Base-by-base conservation (phyloP, 2,888 invertebrate species). In the Thera britannica region DNA sequence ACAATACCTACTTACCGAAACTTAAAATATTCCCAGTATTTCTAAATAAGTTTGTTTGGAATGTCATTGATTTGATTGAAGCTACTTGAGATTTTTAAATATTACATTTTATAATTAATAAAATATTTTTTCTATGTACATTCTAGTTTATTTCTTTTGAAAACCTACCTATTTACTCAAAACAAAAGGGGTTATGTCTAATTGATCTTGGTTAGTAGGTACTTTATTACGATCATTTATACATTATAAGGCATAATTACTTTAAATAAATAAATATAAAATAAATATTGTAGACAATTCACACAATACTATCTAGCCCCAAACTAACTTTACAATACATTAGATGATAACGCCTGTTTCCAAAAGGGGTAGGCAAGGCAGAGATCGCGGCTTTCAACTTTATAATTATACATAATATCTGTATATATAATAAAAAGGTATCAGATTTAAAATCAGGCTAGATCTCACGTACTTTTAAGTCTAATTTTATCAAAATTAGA, bases 401-500 rank as follows among this genome's bases (percentile, higher is more conserved):
- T 46, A 46, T 2, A 2, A 46, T 9, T 34, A 52, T 23, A 9
- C 4, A 55, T 58, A 62, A 44, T 49, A 64, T 60, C 52, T 23
- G 23, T 23, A 23, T 23, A 23, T 23, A 23, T 23, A 23, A 23
- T 23, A 23, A 23, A 23, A 23, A 23, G 23, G 23, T 46, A 67
- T 51, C 23, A 49, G 51, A 70, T 61, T 70, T 71, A 66, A 71
- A 71, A 63, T 72, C 58, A 54, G 52, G 67, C 48, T 23, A 34
- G n/a, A 48, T 8, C 34, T 63, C 52, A 12, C 46, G 8, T 7
- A 8, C 34, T 51, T 34, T 34, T 51, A 51, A 71, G 74, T 75
- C 35, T 68, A 70, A 75, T 46, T 68, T 65, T 67, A 96, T 90
- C 84, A 91, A 91, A 55, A 95, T 94, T 57, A 97, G 87, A 82